Percentiles rank a stretch among this genome's conserved stretches.
Evolutionary conservation across 1,140 invertebrate genomes (phyloP).

Genomic region (Drosophila nigromelanica): DNA sequence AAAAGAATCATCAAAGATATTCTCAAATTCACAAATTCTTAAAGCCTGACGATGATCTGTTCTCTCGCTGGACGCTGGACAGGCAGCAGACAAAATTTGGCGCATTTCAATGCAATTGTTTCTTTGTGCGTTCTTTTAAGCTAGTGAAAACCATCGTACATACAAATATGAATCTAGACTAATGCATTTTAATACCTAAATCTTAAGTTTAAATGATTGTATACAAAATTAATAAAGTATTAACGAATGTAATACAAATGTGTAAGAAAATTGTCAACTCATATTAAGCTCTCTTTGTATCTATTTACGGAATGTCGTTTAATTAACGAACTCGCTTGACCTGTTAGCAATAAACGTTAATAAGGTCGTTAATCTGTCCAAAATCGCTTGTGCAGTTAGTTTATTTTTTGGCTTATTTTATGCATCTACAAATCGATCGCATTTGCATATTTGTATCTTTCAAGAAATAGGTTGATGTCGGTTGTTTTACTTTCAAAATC

Average conservation of each 20-base stretch:
- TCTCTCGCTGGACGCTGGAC: neutral
- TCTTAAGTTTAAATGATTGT: constrained; percentile 57
- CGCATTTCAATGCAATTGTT: constrained; percentile 76
- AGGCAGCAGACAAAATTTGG: constrained; percentile 11
- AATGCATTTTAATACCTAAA: constrained; percentile 72
- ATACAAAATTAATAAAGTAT: constrained; percentile 66
- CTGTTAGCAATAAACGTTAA: neutral
- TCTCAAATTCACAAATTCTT: constrained; percentile 15
- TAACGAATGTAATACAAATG: constrained; percentile 56
- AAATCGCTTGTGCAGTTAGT: too few species aligned
- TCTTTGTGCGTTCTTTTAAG: constrained; percentile 55
- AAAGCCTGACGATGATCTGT: constrained; percentile 11
- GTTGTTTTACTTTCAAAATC: constrained; percentile 31
- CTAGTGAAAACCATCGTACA: constrained; percentile 45
- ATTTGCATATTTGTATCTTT: constrained; percentile 1
- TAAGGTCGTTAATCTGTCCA: neutral
- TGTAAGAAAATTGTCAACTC: too few species aligned
- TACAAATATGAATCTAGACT: constrained; percentile 49
- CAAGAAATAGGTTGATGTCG: constrained; percentile 19
- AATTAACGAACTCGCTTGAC: neutral
- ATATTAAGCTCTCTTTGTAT: neutral
- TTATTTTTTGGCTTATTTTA: neutral
- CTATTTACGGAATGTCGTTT: neutral
- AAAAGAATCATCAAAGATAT: constrained; percentile 7
- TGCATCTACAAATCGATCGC: neutral